phyloP scores from a whole-genome alignment of 2,888 invertebrate genomes.

The Agelastica alni region DNA sequence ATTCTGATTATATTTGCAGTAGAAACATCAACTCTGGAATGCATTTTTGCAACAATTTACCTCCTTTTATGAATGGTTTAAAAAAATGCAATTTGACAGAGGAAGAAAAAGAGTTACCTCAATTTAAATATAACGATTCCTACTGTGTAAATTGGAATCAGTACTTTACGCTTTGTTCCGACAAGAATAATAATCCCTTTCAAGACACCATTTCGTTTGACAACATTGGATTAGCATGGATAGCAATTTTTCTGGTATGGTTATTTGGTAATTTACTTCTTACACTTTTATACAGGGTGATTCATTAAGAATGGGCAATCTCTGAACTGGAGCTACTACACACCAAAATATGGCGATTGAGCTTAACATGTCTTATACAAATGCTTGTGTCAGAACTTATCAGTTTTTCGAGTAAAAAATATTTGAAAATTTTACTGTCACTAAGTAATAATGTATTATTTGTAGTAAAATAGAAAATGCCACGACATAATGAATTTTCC shows the following conservation, averaged over 20 bases:
- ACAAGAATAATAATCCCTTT: constrained; percentile 94
- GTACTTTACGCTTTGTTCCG: constrained; percentile 94
- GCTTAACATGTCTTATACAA: too few relatives aligned
- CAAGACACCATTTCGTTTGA: constrained; percentile 99
- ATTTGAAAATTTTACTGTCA: too few relatives aligned
- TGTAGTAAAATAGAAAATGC: too few relatives aligned
- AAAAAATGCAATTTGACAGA: constrained; percentile 74
- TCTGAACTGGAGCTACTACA: too few relatives aligned
- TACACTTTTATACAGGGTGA: too few relatives aligned
- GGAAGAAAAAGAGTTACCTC: constrained; percentile 46
- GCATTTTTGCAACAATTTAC: constrained; percentile 86
- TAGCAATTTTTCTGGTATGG: constrained; percentile 99
- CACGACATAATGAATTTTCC: too few relatives aligned
- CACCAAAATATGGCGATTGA: too few relatives aligned
- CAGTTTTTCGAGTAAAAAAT: too few relatives aligned
- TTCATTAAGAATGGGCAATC: too few relatives aligned
- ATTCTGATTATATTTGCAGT: constrained; percentile 97
- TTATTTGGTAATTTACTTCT: too few relatives aligned
- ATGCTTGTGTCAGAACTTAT: too few relatives aligned
- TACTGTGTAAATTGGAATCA: constrained; percentile 98
- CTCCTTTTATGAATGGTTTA: constrained; percentile 75
- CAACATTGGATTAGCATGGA: constrained; percentile 99
- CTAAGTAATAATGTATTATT: too few relatives aligned
- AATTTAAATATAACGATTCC: constrained; percentile 49
- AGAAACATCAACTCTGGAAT: constrained; percentile 92